These are phyloP conservation scores for Heterodera carotae DNA, from an alignment of 1,140 invertebrate species.

Conservation along the genomic window DNA sequence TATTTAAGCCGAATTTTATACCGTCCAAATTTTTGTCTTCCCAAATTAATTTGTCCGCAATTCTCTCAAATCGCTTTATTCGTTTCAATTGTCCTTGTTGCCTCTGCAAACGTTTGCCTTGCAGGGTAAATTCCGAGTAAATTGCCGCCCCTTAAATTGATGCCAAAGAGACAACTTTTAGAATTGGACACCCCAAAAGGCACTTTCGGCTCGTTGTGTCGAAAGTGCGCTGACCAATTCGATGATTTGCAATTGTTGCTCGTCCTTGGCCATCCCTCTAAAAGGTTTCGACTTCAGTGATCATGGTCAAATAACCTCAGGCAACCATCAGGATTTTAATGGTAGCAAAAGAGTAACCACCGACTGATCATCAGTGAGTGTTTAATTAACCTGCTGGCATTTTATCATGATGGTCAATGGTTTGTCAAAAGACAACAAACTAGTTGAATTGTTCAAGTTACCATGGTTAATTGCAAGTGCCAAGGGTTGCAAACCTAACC, in stretches of 20 bases:
- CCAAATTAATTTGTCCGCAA: conserved; percentile 60
- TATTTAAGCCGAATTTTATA: no score
- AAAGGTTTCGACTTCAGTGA: neutral
- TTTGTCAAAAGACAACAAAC: no score
- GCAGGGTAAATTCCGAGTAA: conserved; percentile 57
- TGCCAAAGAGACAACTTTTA: neutral
- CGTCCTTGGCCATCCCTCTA: conserved; percentile 46
- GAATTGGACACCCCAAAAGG: conserved; percentile 2
- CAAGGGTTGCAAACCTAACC: no score
- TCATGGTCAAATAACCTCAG: no score
- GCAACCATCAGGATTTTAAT: no score
- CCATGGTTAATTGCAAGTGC: no score
- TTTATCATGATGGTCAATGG: no score
- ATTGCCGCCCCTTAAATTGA: conserved; percentile 53
- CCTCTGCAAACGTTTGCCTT: conserved; percentile 50
- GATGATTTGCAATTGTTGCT: conserved; percentile 59
- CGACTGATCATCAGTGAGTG: no score
- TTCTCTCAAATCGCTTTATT: conserved; percentile 57
- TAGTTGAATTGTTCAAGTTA: no score
- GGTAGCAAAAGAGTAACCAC: no score
- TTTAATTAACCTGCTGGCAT: no score
- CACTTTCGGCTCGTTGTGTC: conserved; percentile 61
- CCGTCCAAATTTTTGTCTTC: conserved; percentile 36
- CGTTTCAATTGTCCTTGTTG: conserved; percentile 61
- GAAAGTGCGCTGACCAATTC: conserved; percentile 59